A percentile compares a stretch with the other conserved stretches of the same genome.
phyloP scores from a whole-genome alignment of 2,113 vertebrate species.

The Charadrius vociferus region DNA sequence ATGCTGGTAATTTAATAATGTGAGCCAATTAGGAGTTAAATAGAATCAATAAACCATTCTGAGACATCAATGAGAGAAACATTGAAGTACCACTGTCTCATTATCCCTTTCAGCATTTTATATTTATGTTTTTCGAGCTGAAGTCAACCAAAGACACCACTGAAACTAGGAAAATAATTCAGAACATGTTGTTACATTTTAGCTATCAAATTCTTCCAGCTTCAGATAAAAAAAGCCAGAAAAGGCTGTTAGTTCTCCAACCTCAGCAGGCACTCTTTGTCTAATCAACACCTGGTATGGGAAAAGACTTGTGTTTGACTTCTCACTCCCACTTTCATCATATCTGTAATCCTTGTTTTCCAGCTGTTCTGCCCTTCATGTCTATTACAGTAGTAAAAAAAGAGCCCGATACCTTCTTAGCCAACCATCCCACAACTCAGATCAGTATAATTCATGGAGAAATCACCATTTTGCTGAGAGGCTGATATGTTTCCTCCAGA shows the following conservation, averaged over 20 bases:
- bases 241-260: not conserved
- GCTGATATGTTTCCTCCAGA: not conserved
- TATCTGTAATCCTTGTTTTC: not conserved
- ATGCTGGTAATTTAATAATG: slow-evolving; percentile 39
- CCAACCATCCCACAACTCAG: not conserved
- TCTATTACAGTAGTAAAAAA: not conserved
- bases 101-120: not conserved
- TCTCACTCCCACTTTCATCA: not conserved
- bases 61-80: not conserved
- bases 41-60: slow-evolving; percentile 23
- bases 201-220: not conserved
- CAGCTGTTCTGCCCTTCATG: not conserved
- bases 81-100: not conserved
- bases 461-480: not conserved
- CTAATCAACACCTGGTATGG: not conserved
- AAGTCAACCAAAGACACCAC: not conserved
- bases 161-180: not conserved
- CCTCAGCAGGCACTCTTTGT: not conserved
- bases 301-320: not conserved
- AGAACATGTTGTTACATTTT: not conserved
- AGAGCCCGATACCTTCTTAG: not conserved
- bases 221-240: not conserved
- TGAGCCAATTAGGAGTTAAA: slow-evolving; percentile 20
- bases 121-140: not conserved
- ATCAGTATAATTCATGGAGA: not conserved